Base-by-base conservation (phyloP, 2,113 vertebrate species). In the Xiphophorus maculatus region DNA sequence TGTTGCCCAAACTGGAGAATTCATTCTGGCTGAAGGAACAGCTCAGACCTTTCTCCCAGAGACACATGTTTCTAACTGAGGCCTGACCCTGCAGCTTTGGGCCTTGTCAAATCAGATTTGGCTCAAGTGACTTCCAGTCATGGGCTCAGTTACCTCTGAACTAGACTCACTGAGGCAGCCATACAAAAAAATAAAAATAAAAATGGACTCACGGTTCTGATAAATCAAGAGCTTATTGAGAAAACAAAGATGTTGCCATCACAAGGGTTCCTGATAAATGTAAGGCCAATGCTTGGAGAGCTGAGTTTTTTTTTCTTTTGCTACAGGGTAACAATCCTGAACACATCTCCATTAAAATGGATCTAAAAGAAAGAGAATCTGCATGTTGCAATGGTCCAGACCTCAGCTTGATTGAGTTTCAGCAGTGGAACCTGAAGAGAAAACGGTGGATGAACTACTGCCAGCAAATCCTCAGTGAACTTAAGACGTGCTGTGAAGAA, bases 21-120 rank as follows among this genome's bases (percentile, higher is more conserved):
- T 74, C 67, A 61, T 84, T 70, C 71, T 44, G 70, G 79, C 84
- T 74, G 63, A 85, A 73, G 75, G 71, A 77, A 77, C 70, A 69
- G 42, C 61, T 22, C 37, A 82, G 64, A 61, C 63, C 76, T 71
- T 54, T 71, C 78, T 86, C 77, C 68, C 19, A 15, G 66, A 78
- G 81, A 86, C 81, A 85, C 87, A 77, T 84, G 84, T 87, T 91
- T 80, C 81, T 84, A 10, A 73, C 88, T 80, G 80, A 22, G 63
- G 73, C 63, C 66, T 87, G 87, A 91, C 86, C 89, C 84, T 13
- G 73, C 17, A 84, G 83, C 79, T 89, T 71, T 71, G 58, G 72
- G 77, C 69, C 87, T 75, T 91, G 91, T 91, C 89, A 3, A 77
- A 82, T 91, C 84, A 60, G 71, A 91, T 92, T 89, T 92, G 87